These are phyloP conservation scores for Halocynthia roretzi DNA, from an alignment of 23 tunicate genomes.

Conservation along the genomic window DNA sequence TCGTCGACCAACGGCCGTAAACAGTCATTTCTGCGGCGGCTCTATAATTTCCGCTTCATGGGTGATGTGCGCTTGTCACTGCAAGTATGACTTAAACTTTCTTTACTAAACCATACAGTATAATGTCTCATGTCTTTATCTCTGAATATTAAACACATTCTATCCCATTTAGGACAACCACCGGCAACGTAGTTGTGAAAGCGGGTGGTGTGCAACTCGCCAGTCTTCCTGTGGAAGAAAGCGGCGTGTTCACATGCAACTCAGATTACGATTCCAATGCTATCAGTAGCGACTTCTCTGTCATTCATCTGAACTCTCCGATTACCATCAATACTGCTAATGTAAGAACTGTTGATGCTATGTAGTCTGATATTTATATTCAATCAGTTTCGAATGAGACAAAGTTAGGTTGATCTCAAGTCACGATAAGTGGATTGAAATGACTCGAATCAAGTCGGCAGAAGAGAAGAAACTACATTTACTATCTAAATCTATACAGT, in stretches of 20 bases:
- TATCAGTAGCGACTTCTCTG: slow-evolving; percentile 76
- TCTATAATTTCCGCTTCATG: slow-evolving; percentile 20
- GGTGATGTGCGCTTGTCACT: slow-evolving; percentile 29
- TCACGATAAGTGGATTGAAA: too few relatives aligned
- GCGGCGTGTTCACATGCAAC: slow-evolving; percentile 46
- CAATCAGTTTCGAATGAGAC: too few relatives aligned
- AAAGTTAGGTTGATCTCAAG: too few relatives aligned
- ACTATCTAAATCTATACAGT: too few relatives aligned
- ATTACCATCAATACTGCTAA: slow-evolving; percentile 13
- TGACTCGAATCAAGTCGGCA: too few relatives aligned
- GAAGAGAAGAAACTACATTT: too few relatives aligned
- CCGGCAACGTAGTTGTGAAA: slow-evolving; percentile 42
- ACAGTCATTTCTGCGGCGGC: slow-evolving; percentile 30
- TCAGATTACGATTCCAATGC: slow-evolving; percentile 59
- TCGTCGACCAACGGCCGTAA: slow-evolving; percentile 11
- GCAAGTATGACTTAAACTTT: slow-evolving; percentile 14
- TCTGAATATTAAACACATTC: not conserved
- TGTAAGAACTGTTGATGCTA: not conserved
- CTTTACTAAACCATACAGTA: not conserved
- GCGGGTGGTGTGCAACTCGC: slow-evolving; percentile 47
- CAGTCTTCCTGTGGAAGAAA: slow-evolving; percentile 30
- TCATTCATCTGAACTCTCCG: slow-evolving; percentile 36
- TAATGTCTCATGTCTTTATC: not conserved
- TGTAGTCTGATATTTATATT: not conserved
- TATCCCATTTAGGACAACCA: not conserved